Evolutionary conservation across 2,888 invertebrate species (phyloP), one percentile per base, ranked within the genome.

Genomic region (Drosophila algonquin): DNA sequence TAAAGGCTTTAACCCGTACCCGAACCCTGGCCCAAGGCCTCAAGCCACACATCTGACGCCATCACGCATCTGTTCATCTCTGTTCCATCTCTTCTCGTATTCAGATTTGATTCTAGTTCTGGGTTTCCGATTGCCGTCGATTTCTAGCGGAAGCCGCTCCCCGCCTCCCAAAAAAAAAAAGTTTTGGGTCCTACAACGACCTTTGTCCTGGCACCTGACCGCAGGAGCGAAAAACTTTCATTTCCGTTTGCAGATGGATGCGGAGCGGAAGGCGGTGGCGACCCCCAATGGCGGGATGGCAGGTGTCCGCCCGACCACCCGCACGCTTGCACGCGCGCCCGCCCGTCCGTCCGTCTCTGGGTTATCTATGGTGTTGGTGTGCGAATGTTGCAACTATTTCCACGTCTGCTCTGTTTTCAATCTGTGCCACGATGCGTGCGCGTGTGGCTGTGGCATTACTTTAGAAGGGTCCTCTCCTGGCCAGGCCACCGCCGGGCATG

Each of bases 221-320:
- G 58, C 69, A 59, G 44, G 9, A 44, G 46, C 69, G 51, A 59
- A 65, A 50, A 82, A 74, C 60, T 74, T 77, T 77, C 58, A 50
- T 57, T 61, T 75, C 53, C 70, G 57, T 47, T 46, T 35, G 1
- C 7, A n/a, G 50, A 48, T 52, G 50, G 1, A 10, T 12, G 51
- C 50, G 68, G 48, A 50, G 32, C 3, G 32, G 21, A 1, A 1
- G 52, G 32, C 4, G 3, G 27, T 1, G 12, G 18, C 18, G 9
- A 52, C 32, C 14, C 12, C 35, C 35, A 35, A 12, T 12, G 24
- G 6, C 24, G 4, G 35, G 12, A 14, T 40, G 40, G 5, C 40
- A 14, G 40, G 12, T 35, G 35, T 14, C 14, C 14, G n/a, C n/a
- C n/a, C n/a, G n/a, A n/a, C n/a, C n/a, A n/a, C n/a, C n/a, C n/a